Evolutionary conservation across 1,140 invertebrate species (phyloP).

Genomic region (Charaxes varanes): DNA sequence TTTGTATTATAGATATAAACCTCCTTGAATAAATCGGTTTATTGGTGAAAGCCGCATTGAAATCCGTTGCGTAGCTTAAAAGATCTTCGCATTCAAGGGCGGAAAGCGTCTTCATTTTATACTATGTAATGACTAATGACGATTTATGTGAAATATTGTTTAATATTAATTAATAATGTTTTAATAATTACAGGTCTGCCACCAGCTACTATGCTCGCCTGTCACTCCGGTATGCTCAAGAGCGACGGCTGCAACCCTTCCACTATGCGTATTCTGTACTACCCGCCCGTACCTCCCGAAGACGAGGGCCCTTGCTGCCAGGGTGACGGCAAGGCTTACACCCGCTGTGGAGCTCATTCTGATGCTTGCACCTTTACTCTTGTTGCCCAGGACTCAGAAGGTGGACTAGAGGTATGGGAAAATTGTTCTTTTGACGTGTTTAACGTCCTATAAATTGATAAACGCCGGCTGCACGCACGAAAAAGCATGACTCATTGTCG

Average conservation of each 20-base stretch:
- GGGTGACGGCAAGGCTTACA: constrained; percentile 55
- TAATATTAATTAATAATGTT: neutral
- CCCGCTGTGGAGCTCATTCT: constrained; percentile 81
- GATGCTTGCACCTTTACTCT: constrained; percentile 86
- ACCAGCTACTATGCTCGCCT: constrained; percentile 59
- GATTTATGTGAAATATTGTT: too few relatives aligned
- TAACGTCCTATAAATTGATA: too few relatives aligned
- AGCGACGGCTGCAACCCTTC: constrained; percentile 77
- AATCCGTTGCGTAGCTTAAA: too few relatives aligned
- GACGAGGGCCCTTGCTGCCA: constrained; percentile 66
- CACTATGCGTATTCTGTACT: constrained; percentile 80
- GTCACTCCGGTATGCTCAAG: constrained; percentile 78
- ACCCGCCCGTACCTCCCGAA: constrained; percentile 78
- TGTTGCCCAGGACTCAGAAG: constrained; percentile 82
- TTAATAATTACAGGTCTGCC: constrained; percentile 38
- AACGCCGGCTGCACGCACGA: too few relatives aligned
- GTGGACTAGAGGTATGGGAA: constrained; percentile 74
- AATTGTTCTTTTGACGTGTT: too few relatives aligned
- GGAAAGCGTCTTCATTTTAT: too few relatives aligned
- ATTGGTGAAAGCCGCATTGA: too few relatives aligned
- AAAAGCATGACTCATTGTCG: too few relatives aligned
- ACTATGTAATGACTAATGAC: too few relatives aligned
- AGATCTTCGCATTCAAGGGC: too few relatives aligned
- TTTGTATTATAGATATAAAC: too few relatives aligned
- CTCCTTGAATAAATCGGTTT: too few relatives aligned